phyloP scores from a whole-genome alignment of 2,888 invertebrate species.

The Drosophila incognita region DNA sequence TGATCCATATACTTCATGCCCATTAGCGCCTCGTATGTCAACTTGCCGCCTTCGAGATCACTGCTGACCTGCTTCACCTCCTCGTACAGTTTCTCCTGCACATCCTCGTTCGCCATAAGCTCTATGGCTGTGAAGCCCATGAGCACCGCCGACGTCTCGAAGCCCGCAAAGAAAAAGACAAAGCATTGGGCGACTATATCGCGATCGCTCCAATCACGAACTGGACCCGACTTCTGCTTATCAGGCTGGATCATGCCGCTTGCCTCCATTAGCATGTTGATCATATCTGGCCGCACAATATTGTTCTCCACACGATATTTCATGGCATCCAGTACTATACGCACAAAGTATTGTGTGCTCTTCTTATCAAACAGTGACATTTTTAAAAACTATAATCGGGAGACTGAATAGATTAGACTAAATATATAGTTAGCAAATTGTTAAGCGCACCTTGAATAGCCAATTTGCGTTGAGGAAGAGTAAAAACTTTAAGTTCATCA shows the following conservation, averaged over 20 bases:
- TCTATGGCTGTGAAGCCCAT: constrained; percentile 87
- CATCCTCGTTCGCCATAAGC: constrained; percentile 87
- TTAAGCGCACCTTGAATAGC: constrained; percentile 52
- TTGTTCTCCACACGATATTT: constrained; percentile 85
- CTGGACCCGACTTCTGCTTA: constrained; percentile 52
- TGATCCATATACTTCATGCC: constrained; percentile 88
- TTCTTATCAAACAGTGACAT: constrained; percentile 82
- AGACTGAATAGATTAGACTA: not conserved
- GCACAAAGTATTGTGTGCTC: constrained; percentile 83
- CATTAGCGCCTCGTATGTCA: constrained; percentile 87
- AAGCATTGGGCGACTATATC: constrained; percentile 87
- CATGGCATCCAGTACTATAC: constrained; percentile 85
- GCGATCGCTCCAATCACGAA: constrained; percentile 84
- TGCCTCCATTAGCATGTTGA: constrained; percentile 86
- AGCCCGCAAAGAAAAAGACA: constrained; percentile 87
- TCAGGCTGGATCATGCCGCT: constrained; percentile 82
- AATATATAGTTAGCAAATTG: not conserved
- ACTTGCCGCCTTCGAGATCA: constrained; percentile 85
- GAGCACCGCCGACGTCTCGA: constrained; percentile 85
- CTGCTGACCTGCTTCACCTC: constrained; percentile 86
- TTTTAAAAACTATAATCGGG: constrained; percentile 55
- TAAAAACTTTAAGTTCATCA: constrained; percentile 71
- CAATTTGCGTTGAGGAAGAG: constrained; percentile 49
- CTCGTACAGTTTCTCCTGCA: constrained; percentile 86
- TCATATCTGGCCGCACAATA: constrained; percentile 86